phyloP scores from a whole-genome alignment of 2,113 vertebrate species.

The Actinemys pallida region DNA sequence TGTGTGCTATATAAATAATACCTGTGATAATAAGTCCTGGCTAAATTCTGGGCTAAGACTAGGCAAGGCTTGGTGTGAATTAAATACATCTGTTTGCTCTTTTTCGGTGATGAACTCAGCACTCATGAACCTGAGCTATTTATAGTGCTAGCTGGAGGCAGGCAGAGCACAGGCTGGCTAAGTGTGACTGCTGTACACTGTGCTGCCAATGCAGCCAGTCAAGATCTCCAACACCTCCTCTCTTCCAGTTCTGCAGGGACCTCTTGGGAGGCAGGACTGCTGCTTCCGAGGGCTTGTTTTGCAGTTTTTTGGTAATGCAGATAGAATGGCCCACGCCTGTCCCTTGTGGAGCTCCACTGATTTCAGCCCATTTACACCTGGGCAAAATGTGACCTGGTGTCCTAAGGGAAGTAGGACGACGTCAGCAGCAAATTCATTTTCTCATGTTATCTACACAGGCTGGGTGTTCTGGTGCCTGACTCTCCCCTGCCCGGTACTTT shows the following conservation, averaged over 20 bases:
- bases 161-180: background rate
- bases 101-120: conserved; percentile 27
- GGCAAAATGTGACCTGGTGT: background rate
- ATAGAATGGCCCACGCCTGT: background rate
- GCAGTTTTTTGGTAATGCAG: background rate
- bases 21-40: background rate
- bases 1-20: background rate
- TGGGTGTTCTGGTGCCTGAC: background rate
- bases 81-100: background rate
- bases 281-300: background rate
- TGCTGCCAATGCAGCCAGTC: background rate
- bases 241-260: background rate
- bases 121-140: conserved; percentile 22
- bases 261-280: background rate
- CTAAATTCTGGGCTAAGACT: background rate
- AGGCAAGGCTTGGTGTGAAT: accelerated
- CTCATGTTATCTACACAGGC: background rate
- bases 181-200: accelerated
- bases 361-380: background rate
- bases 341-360: background rate
- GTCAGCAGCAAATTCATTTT: background rate
- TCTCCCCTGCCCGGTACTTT: background rate
- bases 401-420: background rate
- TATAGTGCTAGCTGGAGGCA: conserved; percentile 37
- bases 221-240: background rate